Evolutionary conservation across 1,140 invertebrate species (phyloP).

Genomic region (Epicauta chinensis): DNA sequence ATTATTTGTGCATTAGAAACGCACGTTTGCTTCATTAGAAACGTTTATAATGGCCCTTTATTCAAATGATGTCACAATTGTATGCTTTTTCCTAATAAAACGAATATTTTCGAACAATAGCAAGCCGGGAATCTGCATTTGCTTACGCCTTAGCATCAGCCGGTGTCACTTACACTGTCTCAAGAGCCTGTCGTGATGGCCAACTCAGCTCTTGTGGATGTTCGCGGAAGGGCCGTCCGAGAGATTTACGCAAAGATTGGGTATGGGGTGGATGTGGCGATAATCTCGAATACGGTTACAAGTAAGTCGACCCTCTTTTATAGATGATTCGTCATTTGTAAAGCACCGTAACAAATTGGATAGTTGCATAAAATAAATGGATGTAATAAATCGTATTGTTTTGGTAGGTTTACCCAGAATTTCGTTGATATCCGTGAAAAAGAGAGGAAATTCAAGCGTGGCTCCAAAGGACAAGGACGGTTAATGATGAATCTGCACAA

Average conservation of each 20-base stretch:
- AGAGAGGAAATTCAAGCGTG: slow-evolving; percentile 62
- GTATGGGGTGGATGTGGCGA: slow-evolving; percentile 97
- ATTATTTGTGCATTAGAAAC: slow-evolving; percentile 13
- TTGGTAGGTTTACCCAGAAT: slow-evolving; percentile 75
- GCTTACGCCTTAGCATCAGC: slow-evolving; percentile 84
- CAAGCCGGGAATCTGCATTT: slow-evolving; percentile 85
- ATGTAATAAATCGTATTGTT: neutral
- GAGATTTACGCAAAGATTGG: slow-evolving; percentile 81
- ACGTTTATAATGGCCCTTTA: slow-evolving; percentile 12
- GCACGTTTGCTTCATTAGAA: slow-evolving; percentile 21
- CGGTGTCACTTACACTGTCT: slow-evolving; percentile 79
- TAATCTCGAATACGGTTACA: slow-evolving; percentile 92
- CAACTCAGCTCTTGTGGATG: slow-evolving; percentile 84
- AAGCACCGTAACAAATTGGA: neutral
- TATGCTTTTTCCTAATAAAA: neutral
- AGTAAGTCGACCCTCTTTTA: slow-evolving; percentile 55
- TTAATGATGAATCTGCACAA: slow-evolving; percentile 92
- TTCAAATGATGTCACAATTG: neutral
- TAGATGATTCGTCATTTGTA: slow-evolving; percentile 19
- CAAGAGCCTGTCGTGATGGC: slow-evolving; percentile 83
- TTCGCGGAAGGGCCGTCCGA: slow-evolving; percentile 68
- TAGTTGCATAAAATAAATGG: neutral
- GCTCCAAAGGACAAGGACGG: slow-evolving; percentile 67
- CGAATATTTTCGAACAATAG: slow-evolving; percentile 56
- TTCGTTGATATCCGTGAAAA: slow-evolving; percentile 87